A percentile compares a stretch with the other conserved stretches of the same genome.
phyloP scores from a whole-genome alignment of 2,888 invertebrate species.

The Phoenoteleia sp. region DNA sequence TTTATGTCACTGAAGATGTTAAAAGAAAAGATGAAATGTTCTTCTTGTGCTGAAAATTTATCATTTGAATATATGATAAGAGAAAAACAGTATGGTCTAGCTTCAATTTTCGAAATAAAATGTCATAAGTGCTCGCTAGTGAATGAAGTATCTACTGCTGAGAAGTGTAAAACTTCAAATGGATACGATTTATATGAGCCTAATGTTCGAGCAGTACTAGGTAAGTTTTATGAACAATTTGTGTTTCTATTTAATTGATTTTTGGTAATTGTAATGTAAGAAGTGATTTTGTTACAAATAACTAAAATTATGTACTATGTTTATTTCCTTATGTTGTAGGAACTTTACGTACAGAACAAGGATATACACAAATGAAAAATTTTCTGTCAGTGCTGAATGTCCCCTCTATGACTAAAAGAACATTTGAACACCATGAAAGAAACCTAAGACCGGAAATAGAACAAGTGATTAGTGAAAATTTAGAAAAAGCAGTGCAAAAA shows the following conservation, averaged over 20 bases:
- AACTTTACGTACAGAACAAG: neutral
- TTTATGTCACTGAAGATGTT: slow-evolving; percentile 37
- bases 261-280: neutral
- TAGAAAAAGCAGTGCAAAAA: neutral
- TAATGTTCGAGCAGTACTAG: slow-evolving; percentile 8
- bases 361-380: neutral
- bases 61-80: slow-evolving; percentile 37
- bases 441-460: neutral
- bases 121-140: slow-evolving; percentile 61
- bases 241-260: neutral
- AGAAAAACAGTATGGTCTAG: slow-evolving; percentile 47
- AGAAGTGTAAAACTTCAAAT: neutral
- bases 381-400: slow-evolving; percentile 14
- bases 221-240: neutral
- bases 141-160: slow-evolving; percentile 45
- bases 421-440: neutral
- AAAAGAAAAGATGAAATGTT: slow-evolving; percentile 43
- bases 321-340: neutral
- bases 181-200: neutral
- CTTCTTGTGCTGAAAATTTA: slow-evolving; percentile 43
- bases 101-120: slow-evolving; percentile 42
- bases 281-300: neutral
- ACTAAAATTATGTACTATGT: neutral
- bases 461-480: neutral
- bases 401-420: neutral